Conservation (phyloP, 2,113 vertebrate species). For the Psittacula cyanocephala region DNA sequence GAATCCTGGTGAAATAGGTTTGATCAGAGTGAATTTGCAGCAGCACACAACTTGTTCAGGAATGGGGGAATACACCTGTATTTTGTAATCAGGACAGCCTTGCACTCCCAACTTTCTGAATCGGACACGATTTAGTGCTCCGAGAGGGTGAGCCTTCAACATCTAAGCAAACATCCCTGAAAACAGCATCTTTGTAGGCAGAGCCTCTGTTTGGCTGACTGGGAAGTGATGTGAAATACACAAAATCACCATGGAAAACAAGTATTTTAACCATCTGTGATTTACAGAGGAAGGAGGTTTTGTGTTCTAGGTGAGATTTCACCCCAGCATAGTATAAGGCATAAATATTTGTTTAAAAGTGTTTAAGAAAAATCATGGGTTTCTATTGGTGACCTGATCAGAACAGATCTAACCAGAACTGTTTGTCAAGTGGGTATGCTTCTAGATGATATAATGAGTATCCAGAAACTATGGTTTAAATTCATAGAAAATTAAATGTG, state of each 20-base stretch:
- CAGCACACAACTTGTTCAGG: neutral
- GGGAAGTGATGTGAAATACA: neutral
- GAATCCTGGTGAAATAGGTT: neutral
- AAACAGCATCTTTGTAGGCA: neutral
- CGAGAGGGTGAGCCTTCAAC: neutral
- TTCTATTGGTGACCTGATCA: neutral
- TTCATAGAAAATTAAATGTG: neutral
- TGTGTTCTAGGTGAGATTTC: neutral
- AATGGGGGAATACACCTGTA: neutral
- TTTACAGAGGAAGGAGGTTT: neutral
- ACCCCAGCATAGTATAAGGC: neutral
- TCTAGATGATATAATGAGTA: neutral
- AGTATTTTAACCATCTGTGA: neutral
- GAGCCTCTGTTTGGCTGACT: neutral
- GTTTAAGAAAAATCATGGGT: neutral
- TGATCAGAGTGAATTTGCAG: neutral
- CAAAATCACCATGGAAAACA: neutral
- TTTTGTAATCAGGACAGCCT: neutral
- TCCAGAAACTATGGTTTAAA: neutral
- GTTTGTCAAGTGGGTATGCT: neutral
- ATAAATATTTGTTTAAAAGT: neutral
- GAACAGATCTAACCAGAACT: neutral
- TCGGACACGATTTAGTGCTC: neutral
- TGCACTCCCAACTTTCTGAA: neutral
- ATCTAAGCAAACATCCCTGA: neutral